Percentiles rank a stretch among this genome's conserved stretches.
These are phyloP conservation scores for Drosophila sproati DNA, from an alignment of 1,140 invertebrate genomes.

Conservation along the genomic window DNA sequence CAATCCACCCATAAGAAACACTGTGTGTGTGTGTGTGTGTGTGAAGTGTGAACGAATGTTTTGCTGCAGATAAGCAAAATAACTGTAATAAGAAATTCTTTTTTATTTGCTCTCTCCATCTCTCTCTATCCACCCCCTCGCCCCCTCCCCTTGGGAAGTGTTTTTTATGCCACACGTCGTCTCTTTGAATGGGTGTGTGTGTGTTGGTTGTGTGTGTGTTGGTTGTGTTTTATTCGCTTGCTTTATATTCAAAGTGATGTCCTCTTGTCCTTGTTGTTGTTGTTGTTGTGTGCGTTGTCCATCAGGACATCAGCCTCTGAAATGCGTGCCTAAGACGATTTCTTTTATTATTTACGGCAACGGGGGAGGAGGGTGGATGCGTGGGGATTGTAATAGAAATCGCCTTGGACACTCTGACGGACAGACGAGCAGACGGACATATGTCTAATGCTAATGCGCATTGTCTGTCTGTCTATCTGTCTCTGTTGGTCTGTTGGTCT, in stretches of 20 bases:
- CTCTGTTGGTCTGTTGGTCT: conserved; percentile 20
- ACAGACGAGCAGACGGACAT: conserved; percentile 38
- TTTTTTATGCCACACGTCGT: conserved; percentile 79
- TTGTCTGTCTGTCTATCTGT: conserved; percentile 44
- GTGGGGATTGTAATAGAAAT: conserved; percentile 49
- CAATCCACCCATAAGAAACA: conserved; percentile 45
- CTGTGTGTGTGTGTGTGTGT: conserved; percentile 28
- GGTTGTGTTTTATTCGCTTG: conserved; percentile 76
- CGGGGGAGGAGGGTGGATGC: conserved; percentile 6
- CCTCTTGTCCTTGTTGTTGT: conserved; percentile 62
- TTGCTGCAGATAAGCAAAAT: conserved; percentile 82
- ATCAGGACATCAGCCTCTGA: conserved; percentile 67
- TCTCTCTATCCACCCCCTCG: background rate
- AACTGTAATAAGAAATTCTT: conserved; percentile 82
- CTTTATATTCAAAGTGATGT: conserved; percentile 82
- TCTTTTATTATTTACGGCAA: conserved; percentile 79
- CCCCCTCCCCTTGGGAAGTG: conserved; percentile 41
- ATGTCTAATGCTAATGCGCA: conserved; percentile 69
- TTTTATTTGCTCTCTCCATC: conserved; percentile 61
- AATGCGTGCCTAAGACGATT: conserved; percentile 81
- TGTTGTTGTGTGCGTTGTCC: conserved; percentile 17
- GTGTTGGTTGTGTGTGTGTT: conserved; percentile 37
- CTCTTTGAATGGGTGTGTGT: conserved; percentile 6
- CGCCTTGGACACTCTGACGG: conserved; percentile 7
- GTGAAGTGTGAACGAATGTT: conserved; percentile 80